Evolutionary conservation across 2,113 vertebrate genomes (phyloP), one percentile per base, ranked within the genome.

Genomic region (Leptobrachium ailaonicum): DNA sequence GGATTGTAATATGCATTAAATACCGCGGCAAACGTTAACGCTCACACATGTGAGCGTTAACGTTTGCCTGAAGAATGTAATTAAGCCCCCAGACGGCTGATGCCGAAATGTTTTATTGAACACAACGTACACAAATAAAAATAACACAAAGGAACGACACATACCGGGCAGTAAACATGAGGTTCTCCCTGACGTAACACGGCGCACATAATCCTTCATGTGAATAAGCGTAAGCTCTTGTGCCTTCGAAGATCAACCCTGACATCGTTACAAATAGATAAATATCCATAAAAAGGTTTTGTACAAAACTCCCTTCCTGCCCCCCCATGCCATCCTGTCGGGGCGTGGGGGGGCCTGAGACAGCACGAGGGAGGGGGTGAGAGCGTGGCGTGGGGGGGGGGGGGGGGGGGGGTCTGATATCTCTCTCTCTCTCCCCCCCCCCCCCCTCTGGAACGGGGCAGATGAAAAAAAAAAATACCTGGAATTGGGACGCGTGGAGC

Each of bases 101-200:
- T 80, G 71, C 78, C 56, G 63, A 80, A 80, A 73, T 80, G 71
- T 67, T 80, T 80, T 80, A 80, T 80, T 80, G 47, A 80, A 80
- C 78, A 80, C 71, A 74, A 79, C 76, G 63, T 71, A 77, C 68
- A 71, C 62, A 60, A 56, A 80, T 80, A 80, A 74, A 71, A 76
- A 80, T 73, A 73, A 40, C 64, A 67, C 42, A 66, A 73, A 67
- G 58, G 60, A 58, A 56, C 13, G 13, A 53, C 12, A 53, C 12
- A 66, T 41, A n/a, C 4, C 20, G 47, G 62, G 71, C 60, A 68
- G 77, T 80, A 72, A 71, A 71, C 68, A 32, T 79, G 47, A 50
- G 47, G 47, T 50, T 50, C 47, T 50, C 63, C 42, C 73, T 75
- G 62, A 75, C 62, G 43, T 40, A 40, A 40, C 12, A n/a, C 10